Base-by-base conservation (phyloP, 2,113 vertebrate genomes). In the Phaethornis superciliosus region DNA sequence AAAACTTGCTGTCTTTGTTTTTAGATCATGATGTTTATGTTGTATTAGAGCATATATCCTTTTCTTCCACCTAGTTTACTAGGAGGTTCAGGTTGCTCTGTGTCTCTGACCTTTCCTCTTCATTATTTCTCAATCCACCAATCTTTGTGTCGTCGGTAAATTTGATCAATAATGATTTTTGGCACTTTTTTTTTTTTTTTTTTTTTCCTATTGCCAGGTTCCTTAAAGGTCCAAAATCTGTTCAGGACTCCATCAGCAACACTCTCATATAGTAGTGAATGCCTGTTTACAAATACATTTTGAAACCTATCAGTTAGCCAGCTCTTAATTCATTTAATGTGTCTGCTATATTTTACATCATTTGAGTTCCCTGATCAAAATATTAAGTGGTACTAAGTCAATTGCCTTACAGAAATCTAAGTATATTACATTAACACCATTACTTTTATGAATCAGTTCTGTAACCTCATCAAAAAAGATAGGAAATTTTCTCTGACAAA, bases 121-220 rank as follows among this genome's bases (percentile, higher is more conserved):
- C 74, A 81, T 95, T 96, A 85, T 85, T 91, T 90, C 79, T 79
- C 49, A 72, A 60, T 60, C 33, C 84, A 85, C 85, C 69, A 96
- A 77, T 93, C 76, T 94, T 89, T 44, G 32, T 96, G 91, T 76
- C 89, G 87, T 94, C 89, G 92, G n/a, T 54, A 96, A 95, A 95
- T 89, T 92, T 0, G 0, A 94, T 96, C 81, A 94, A 35, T 55
- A 95, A 87, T 59, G 89, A 94, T 95, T 93, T 94, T 69, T 68
- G 1, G 2, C 62, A 40, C 5, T 17, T 71, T 78, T 77, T 27
- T 18, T 49, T 46, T 8, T 40, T 47, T 70, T 76, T 64, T 17
- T 4, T 7, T 47, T 70, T 80, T 64, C 15, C 3, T 7, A 7
- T 12, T 78, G 12, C 24, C 49, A 84, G 44, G 60, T 79, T 93